phyloP scores from a whole-genome alignment of 1,140 invertebrate species.

The Scaptomyza graminum region DNA sequence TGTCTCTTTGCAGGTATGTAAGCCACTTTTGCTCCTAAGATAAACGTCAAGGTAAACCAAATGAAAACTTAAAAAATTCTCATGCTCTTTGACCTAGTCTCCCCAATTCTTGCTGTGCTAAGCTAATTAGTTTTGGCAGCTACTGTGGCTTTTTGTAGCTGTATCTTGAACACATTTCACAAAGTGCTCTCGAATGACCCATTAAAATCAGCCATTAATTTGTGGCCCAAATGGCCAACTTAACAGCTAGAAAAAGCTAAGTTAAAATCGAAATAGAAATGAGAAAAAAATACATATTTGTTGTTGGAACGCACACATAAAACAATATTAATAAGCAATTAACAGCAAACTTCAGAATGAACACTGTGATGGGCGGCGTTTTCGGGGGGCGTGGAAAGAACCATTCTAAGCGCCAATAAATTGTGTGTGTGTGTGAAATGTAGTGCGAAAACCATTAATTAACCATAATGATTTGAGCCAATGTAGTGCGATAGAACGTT shows the following conservation, averaged over 20 bases:
- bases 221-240: slow-evolving; percentile 66
- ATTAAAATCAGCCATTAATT: slow-evolving; percentile 75
- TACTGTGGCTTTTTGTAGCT: slow-evolving; percentile 31
- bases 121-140: slow-evolving; percentile 59
- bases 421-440: slow-evolving; percentile 44
- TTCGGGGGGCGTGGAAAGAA: slow-evolving; percentile 8
- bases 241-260: slow-evolving; percentile 45
- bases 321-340: slow-evolving; percentile 75
- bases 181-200: slow-evolving; percentile 74
- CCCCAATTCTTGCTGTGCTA: slow-evolving; percentile 26
- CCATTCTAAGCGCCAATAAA: slow-evolving; percentile 24
- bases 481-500: neutral
- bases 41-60: slow-evolving; percentile 45
- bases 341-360: slow-evolving; percentile 25
- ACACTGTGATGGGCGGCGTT: neutral
- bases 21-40: slow-evolving; percentile 3
- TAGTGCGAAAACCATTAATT: slow-evolving; percentile 79
- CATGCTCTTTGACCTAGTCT: slow-evolving; percentile 53
- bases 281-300: slow-evolving; percentile 31
- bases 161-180: slow-evolving; percentile 61
- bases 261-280: slow-evolving; percentile 62
- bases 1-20: slow-evolving; percentile 50
- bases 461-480: slow-evolving; percentile 61
- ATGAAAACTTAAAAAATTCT: slow-evolving; percentile 24
- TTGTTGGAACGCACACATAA: slow-evolving; percentile 56